Percentiles rank a stretch among this genome's conserved stretches.
phyloP scores from a whole-genome alignment of 2,888 invertebrate species.

The Rotaria socialis region DNA sequence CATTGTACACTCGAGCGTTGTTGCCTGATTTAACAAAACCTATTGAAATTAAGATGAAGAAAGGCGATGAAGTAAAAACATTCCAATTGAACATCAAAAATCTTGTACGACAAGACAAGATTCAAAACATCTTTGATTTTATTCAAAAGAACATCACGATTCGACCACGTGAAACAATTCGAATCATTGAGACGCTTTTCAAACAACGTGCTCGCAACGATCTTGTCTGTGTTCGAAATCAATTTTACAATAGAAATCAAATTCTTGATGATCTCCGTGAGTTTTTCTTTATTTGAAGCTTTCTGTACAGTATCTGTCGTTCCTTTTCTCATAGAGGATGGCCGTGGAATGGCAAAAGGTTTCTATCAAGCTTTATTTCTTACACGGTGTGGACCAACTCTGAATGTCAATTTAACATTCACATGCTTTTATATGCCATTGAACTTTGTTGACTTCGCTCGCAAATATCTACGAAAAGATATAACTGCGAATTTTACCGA shows the following conservation, averaged over 20 bases:
- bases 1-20: not conserved
- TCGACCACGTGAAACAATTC: not conserved
- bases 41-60: not conserved
- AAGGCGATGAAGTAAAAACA: not conserved
- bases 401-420: slow-evolving; percentile 4
- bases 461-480: slow-evolving; percentile 12
- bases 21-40: not conserved
- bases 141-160: not conserved
- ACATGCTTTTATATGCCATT: slow-evolving; percentile 35
- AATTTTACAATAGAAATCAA: slow-evolving; percentile 6
- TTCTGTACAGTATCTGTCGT: not conserved
- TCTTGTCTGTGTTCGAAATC: not conserved
- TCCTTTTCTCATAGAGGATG: not conserved
- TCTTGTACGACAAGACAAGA: slow-evolving; percentile 28
- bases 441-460: not conserved
- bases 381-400: slow-evolving; percentile 24
- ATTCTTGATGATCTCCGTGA: not conserved
- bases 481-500: not conserved
- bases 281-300: not conserved
- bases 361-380: slow-evolving; percentile 27
- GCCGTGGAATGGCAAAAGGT: slow-evolving; percentile 19
- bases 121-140: slow-evolving; percentile 15
- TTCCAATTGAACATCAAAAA: not conserved
- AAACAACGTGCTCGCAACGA: slow-evolving; percentile 28
- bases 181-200: not conserved